Conservation (phyloP, 1,140 invertebrate genomes). For the Brachionus asplanchnoidis region DNA sequence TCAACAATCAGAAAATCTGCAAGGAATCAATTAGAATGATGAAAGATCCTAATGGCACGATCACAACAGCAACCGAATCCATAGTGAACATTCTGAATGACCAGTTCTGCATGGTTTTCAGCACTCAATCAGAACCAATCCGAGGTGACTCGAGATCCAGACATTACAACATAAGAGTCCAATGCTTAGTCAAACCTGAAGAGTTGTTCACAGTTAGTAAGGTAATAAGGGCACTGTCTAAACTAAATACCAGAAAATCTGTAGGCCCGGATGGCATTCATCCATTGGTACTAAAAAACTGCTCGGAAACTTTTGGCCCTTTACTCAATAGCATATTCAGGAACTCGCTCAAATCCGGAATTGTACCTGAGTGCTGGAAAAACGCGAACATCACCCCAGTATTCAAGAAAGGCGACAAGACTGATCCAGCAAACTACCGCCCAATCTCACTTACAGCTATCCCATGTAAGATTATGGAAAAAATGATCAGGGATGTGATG, state of each 20-base stretch:
- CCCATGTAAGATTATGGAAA: not conserved
- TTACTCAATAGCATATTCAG: not conserved
- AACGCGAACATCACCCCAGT: constrained; percentile 40
- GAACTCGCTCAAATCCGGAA: not conserved
- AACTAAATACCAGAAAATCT: not conserved
- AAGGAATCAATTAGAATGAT: not conserved
- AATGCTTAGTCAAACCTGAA: not conserved
- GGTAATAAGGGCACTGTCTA: not conserved
- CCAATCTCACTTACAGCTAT: constrained; percentile 29
- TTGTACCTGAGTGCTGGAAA: constrained; percentile 39
- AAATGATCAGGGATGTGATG: not conserved
- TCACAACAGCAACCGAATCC: no score
- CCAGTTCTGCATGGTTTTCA: constrained; percentile 7
- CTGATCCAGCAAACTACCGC: constrained; percentile 23
- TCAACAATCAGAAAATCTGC: not conserved
- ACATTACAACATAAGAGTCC: not conserved
- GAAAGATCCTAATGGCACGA: not conserved
- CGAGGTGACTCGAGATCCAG: not conserved
- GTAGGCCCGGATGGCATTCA: not conserved
- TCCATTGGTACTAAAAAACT: not conserved
- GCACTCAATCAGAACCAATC: not conserved
- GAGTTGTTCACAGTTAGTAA: not conserved
- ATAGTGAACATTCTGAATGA: not conserved
- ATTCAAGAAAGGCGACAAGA: constrained; percentile 31
- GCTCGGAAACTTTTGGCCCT: not conserved